A percentile compares a stretch with the other conserved stretches of the same genome.
phyloP scores from a whole-genome alignment of 1,140 invertebrate genomes.

The Euura lappo region DNA sequence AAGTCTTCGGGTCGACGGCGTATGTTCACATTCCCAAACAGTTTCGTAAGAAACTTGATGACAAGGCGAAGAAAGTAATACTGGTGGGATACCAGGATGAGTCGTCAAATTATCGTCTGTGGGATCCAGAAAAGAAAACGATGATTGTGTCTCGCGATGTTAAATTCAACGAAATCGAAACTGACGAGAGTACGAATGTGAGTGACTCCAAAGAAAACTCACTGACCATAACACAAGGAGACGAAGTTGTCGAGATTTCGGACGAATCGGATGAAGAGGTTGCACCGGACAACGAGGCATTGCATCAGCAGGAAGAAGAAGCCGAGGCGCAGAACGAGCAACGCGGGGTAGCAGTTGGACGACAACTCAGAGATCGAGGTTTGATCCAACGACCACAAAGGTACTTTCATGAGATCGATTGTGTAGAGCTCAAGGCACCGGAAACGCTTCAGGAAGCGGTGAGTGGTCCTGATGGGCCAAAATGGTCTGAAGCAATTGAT shows the following conservation, averaged over 20 bases:
- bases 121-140: conserved; percentile 2
- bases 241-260: background rate
- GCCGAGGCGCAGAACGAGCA: background rate
- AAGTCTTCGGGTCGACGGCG: conserved; percentile 41
- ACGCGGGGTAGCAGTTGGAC: background rate
- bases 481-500: background rate
- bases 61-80: conserved; percentile 29
- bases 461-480: background rate
- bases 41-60: conserved; percentile 38
- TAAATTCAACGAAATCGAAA: conserved; percentile 8
- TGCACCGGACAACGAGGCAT: background rate
- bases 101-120: conserved; percentile 25
- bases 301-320: background rate
- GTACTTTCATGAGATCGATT: background rate
- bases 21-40: conserved; percentile 40
- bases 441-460: conserved; percentile 1
- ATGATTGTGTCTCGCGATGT: conserved; percentile 15
- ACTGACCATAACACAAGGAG: background rate
- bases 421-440: background rate
- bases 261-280: background rate
- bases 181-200: conserved; percentile 2
- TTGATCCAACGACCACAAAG: background rate
- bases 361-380: background rate
- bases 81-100: conserved; percentile 22
- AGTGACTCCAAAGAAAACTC: background rate